phyloP scores from a whole-genome alignment of 2,888 invertebrate genomes.

The Meghimatium bilineatum region DNA sequence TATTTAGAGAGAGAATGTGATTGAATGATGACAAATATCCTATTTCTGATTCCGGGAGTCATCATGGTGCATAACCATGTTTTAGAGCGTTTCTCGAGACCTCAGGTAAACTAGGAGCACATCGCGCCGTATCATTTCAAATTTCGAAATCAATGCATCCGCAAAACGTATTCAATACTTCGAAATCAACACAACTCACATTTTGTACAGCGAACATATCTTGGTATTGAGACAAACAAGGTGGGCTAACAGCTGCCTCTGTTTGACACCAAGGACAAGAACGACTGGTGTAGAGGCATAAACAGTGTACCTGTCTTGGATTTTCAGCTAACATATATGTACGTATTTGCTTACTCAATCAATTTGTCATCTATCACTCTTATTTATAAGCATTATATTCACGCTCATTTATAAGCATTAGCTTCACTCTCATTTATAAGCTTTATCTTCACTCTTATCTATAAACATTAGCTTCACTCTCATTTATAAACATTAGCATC shows the following conservation, averaged over 20 bases:
- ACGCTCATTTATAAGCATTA: no score
- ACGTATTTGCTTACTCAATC: background rate
- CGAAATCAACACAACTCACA: background rate
- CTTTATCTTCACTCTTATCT: no score
- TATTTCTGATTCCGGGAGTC: no score
- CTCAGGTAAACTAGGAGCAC: background rate
- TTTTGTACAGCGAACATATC: background rate
- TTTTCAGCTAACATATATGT: background rate
- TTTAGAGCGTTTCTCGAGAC: constrained; percentile 27
- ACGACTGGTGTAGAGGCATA: constrained; percentile 43
- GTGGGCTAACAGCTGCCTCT: background rate
- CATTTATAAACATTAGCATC: no score
- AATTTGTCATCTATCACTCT: no score
- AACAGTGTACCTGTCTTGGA: constrained; percentile 3
- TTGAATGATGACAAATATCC: background rate
- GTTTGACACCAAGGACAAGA: background rate
- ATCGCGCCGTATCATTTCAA: background rate
- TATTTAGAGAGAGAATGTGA: constrained; percentile 16
- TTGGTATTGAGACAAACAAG: background rate
- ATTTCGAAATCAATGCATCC: background rate
- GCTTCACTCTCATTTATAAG: no score
- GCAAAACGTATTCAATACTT: background rate
- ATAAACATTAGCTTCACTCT: no score
- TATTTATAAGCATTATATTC: no score
- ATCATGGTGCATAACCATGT: background rate